Evolutionary conservation across 37 sponge, comb jelly and placozoan species (phyloP).

Genomic region (Aphrocallistes beatrix): DNA sequence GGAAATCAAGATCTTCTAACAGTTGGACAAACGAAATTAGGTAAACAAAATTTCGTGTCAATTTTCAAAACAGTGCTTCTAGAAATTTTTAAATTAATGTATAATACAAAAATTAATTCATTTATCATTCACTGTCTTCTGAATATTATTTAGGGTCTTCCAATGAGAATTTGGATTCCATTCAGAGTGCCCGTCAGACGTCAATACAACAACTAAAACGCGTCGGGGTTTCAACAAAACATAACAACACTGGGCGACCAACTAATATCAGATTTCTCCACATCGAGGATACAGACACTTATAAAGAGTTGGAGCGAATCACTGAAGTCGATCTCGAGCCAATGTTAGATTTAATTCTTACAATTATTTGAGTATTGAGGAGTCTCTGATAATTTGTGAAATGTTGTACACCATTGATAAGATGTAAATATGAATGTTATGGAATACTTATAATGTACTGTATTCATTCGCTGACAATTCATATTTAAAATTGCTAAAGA

Average conservation of each 20-base stretch:
- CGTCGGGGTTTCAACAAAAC: background rate
- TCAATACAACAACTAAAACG: background rate
- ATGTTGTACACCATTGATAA: too few relatives aligned
- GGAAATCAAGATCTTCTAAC: background rate
- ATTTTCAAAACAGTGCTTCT: too few relatives aligned
- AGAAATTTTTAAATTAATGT: too few relatives aligned
- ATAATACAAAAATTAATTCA: too few relatives aligned
- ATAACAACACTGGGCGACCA: background rate
- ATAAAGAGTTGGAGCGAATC: background rate
- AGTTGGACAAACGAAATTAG: background rate
- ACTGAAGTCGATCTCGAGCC: background rate
- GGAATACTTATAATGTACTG: too few relatives aligned
- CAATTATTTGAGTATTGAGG: background rate
- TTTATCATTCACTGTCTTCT: too few relatives aligned
- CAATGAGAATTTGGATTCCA: constrained; percentile 5
- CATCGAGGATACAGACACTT: background rate
- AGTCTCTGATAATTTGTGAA: background rate
- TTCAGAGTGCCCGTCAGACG: background rate
- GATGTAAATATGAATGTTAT: too few relatives aligned
- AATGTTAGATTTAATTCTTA: background rate
- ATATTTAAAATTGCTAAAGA: too few relatives aligned
- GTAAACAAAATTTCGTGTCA: too few relatives aligned
- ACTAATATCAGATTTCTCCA: background rate
- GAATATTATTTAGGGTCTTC: too few relatives aligned
- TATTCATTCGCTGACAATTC: too few relatives aligned